Evolutionary conservation across 2,113 vertebrate genomes (phyloP), one percentile per base, ranked within the genome.

Genomic region (Esox niger): DNA sequence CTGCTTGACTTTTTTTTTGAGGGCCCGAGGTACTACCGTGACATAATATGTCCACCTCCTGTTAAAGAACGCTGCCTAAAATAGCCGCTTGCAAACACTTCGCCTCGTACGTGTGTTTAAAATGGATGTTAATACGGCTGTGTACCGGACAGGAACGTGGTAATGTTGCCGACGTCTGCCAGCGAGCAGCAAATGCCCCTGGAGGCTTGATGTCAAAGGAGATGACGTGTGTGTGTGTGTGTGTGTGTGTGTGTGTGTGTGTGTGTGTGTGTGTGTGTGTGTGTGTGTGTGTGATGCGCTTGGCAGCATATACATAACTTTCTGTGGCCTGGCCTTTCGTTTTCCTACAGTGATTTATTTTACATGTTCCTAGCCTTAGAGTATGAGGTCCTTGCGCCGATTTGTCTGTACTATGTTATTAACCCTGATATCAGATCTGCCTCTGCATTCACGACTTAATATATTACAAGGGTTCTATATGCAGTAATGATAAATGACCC

Each of bases 71-170:
- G 15, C 20, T 56, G 32, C 56, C 27, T 73, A 68, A 72, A 69
- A 71, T 38, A n/a, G 33, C n/a, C 32, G 35, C 55, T 77, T n/a
- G n/a, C n/a, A 46, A 32, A 58, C 9, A 11, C 38, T 4, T 10
- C 59, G 3, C 54, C 67, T 32, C 72, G 74, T 63, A 26, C 64
- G 1, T 66, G 25, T 79, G 35, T 89, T 83, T 88, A 86, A 88
- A 88, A 74, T 84, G 81, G 85, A 88, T 90, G 86, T 81, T 86
- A 88, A 88, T 88, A 85, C 85, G 79, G 63, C 6, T 32, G 47
- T 62, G 54, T n/a, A n/a, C 77, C 67, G n/a, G n/a, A n/a, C n/a
- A n/a, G n/a, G n/a, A 70, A 79, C 74, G 60, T 74, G 77, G 79
- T 86, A 79, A 84, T 81, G 66, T 66, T 63, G 17, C 55, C 68